Evolutionary conservation across 64 coral and sea anemone species (phyloP), one percentile per base, ranked within the genome.

Genomic region (Acropora tenuis): DNA sequence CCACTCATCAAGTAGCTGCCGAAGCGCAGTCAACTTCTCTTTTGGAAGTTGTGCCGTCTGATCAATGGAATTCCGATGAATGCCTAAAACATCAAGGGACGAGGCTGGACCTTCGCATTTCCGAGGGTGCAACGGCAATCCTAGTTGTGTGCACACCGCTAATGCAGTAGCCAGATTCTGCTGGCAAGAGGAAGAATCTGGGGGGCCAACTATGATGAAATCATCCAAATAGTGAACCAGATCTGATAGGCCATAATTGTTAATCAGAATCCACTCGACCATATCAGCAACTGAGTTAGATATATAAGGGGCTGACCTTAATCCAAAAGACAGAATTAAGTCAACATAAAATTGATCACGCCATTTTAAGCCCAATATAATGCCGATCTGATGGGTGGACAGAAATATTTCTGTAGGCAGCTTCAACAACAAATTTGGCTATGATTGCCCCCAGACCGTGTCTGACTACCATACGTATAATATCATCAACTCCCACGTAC

Each of bases 151-250:
- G 12, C 79, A 82, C 8, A 82, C 79, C 12, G 47, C 0, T 50
- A 82, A 18, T 9, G 79, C 79, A 8, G 55, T 60, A 8, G 41
- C 43, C 43, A 82, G 46, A 55, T 82, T 52, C 13, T 60, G 16
- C 17, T 2, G 48, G 52, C 75, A 89, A 8, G 20, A 8, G 2
- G 53, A 9, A 6, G 88, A 89, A 11, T 40, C 12, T 43, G 88
- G 88, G 5, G 49, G 52, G 8, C 88, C 88, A 18, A 55, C 15
- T 13, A 46, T 68, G 43, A 90, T 57, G 41, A 91, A 91, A 43
- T 91, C 89, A 57, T 91, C 89, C 10, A 75, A 19, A 50, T 78
- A 84, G 47, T 91, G 89, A 6, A 83, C 2, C n/a, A 93, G 17
- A 16, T 47, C 6, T 11, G 19, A 41, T 2, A 92, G 13, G 57